Conservation (phyloP, 2,888 invertebrate genomes). For the Thereva nobilitata region DNA sequence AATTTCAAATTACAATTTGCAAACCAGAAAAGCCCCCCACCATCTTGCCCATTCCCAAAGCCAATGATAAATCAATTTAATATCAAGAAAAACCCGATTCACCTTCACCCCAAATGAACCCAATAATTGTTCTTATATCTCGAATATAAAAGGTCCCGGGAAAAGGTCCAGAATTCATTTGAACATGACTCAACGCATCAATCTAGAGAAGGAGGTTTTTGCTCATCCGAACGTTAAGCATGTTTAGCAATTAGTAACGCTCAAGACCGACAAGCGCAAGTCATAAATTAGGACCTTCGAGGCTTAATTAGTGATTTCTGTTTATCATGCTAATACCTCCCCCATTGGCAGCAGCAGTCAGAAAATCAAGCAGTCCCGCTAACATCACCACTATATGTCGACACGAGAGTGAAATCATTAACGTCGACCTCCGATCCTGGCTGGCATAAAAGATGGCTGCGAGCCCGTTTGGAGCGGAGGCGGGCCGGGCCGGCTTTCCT, state of each 20-base stretch:
- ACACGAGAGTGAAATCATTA: slow-evolving; percentile 11
- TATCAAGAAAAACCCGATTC: no score
- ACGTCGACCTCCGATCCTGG: background rate
- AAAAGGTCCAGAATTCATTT: no score
- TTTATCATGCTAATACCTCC: slow-evolving; percentile 28
- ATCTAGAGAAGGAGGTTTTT: background rate
- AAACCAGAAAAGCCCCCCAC: no score
- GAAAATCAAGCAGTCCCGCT: slow-evolving; percentile 9
- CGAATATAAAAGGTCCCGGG: no score
- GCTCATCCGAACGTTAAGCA: slow-evolving; percentile 22
- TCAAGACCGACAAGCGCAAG: slow-evolving; percentile 11
- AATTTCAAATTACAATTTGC: no score
- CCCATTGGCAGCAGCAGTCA: slow-evolving; percentile 6
- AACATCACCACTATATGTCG: no score
- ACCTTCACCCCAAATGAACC: no score
- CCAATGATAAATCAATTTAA: no score
- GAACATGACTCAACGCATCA: slow-evolving; percentile 23
- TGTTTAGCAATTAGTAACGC: slow-evolving; percentile 33
- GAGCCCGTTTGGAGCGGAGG: background rate
- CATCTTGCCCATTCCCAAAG: no score
- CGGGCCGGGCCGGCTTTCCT: background rate
- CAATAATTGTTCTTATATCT: no score
- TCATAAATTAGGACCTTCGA: slow-evolving; percentile 32
- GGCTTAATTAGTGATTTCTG: slow-evolving; percentile 33
- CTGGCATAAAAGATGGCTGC: background rate